phyloP scores from a whole-genome alignment of 2,113 vertebrate species.

The Rallus limicola region DNA sequence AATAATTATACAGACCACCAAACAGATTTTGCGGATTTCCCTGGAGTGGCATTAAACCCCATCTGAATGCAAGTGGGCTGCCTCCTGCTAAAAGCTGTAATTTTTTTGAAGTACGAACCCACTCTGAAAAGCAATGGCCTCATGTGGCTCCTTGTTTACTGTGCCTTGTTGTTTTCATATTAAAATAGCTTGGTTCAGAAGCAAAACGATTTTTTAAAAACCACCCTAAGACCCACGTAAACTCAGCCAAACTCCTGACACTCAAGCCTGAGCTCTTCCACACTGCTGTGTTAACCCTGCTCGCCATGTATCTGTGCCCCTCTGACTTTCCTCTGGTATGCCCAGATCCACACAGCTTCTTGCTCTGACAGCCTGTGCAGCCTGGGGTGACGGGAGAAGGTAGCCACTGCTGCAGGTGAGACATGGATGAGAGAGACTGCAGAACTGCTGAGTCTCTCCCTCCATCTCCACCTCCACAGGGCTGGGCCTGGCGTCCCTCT shows the following conservation, averaged over 20 bases:
- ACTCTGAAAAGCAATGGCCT: not conserved
- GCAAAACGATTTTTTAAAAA: not conserved
- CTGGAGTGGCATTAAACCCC: not conserved
- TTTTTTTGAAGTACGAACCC: not conserved
- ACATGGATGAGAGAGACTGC: not conserved
- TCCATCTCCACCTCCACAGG: accelerated
- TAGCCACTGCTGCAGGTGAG: not conserved
- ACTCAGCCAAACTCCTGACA: not conserved
- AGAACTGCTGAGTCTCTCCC: not conserved
- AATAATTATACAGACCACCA: not conserved
- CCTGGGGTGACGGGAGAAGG: not conserved
- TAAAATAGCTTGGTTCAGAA: slow-evolving; percentile 1
- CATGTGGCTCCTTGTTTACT: not conserved
- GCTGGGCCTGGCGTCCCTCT: not conserved
- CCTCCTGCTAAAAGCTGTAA: not conserved
- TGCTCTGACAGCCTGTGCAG: not conserved
- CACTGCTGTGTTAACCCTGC: no score
- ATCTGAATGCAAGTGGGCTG: not conserved
- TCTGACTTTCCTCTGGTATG: accelerated
- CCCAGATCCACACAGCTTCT: not conserved
- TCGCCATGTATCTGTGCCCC: not conserved
- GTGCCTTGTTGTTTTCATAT: not conserved
- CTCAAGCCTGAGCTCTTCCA: not conserved
- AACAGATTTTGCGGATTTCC: not conserved
- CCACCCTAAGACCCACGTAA: not conserved